A percentile compares a stretch with the other conserved stretches of the same genome.
Conservation (phyloP, 2,797 vertebrate species). For the Typhlichthys subterraneus region DNA sequence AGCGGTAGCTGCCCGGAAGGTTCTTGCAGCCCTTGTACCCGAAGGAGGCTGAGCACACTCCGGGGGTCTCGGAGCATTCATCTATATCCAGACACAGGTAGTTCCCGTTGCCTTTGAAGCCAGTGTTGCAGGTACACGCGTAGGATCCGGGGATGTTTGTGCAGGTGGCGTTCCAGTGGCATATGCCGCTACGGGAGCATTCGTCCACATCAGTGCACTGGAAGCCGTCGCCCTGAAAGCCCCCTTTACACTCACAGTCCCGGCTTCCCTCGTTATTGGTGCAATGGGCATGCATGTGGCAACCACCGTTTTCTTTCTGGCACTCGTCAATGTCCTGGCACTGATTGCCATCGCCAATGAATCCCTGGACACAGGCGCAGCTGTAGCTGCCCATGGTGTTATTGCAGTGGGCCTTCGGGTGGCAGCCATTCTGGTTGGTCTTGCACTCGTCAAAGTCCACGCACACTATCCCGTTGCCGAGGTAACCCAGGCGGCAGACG, state of each 20-base stretch:
- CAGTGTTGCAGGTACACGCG: constrained; percentile 77
- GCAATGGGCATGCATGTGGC: constrained; percentile 73
- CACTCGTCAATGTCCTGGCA: constrained; percentile 83
- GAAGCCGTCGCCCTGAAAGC: constrained; percentile 78
- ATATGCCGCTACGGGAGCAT: constrained; percentile 63
- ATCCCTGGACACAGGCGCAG: constrained; percentile 76
- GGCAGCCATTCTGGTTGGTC: constrained; percentile 68
- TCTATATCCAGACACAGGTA: constrained; percentile 85
- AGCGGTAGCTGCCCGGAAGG: constrained; percentile 76
- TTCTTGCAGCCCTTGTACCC: constrained; percentile 83
- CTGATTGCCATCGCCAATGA: constrained; percentile 71
- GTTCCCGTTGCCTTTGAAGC: constrained; percentile 85
- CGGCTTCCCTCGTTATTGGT: constrained; percentile 75
- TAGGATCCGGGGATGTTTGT: constrained; percentile 82
- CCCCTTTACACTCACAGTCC: constrained; percentile 71
- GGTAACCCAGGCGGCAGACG: constrained; percentile 73
- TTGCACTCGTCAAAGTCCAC: constrained; percentile 79
- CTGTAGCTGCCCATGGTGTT: constrained; percentile 78
- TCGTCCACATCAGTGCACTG: constrained; percentile 77
- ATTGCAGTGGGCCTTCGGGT: constrained; percentile 68
- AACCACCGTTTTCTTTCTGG: constrained; percentile 74
- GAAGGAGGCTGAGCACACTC: constrained; percentile 66
- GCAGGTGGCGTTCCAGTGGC: constrained; percentile 86
- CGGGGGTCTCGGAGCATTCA: constrained; percentile 79
- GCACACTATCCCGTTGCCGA: constrained; percentile 73